These are phyloP conservation scores for Paratrypauchen microcephalus DNA, from an alignment of 2,797 vertebrate species.

Conservation along the genomic window DNA sequence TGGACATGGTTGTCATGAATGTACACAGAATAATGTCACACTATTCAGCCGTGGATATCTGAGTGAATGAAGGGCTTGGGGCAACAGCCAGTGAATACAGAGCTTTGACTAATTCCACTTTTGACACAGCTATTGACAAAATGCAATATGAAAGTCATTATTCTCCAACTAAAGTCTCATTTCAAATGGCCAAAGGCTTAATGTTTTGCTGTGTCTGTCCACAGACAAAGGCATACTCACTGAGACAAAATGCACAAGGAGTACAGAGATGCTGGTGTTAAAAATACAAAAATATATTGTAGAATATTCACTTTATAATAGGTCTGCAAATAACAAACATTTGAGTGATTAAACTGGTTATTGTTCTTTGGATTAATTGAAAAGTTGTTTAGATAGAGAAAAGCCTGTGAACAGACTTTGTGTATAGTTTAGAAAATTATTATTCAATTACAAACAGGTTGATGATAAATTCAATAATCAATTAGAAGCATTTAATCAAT, in stretches of 20 bases:
- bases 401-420: too few relatives aligned
- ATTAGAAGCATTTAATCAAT: too few relatives aligned
- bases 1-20: conserved; percentile 80
- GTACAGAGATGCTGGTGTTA: conserved; percentile 34
- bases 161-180: conserved; percentile 75
- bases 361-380: too few relatives aligned
- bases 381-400: too few relatives aligned
- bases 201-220: conserved; percentile 72
- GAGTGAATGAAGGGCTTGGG: conserved; percentile 80
- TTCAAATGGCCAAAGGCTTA: conserved; percentile 69
- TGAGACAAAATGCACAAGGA: conserved; percentile 48
- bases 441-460: too few relatives aligned
- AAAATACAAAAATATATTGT: background rate
- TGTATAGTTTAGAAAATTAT: too few relatives aligned
- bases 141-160: conserved; percentile 84
- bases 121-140: conserved; percentile 85
- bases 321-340: background rate
- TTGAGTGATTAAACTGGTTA: background rate
- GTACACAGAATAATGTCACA: conserved; percentile 82
- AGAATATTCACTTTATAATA: background rate
- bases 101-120: conserved; percentile 86
- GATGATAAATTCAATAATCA: too few relatives aligned
- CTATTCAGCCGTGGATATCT: conserved; percentile 80
- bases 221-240: conserved; percentile 60
- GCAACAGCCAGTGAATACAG: conserved; percentile 72